These are phyloP conservation scores for Beroe forskalii DNA, from an alignment of 37 sponge, comb jelly and placozoan species.

Conservation along the genomic window DNA sequence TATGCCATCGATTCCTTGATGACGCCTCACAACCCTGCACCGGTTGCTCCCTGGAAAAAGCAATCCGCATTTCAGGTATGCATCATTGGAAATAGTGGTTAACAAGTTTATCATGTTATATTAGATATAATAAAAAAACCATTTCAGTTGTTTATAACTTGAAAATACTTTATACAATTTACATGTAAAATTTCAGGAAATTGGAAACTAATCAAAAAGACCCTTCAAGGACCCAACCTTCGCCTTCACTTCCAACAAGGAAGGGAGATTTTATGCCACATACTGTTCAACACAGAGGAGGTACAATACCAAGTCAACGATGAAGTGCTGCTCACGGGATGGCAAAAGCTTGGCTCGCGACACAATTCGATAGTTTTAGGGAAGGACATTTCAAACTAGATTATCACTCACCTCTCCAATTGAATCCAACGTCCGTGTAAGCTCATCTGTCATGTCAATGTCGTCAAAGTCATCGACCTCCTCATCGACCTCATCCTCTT, in stretches of 20 bases:
- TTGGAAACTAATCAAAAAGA: neutral
- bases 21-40: no score
- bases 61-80: neutral
- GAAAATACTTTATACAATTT: neutral
- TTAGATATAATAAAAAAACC: no score
- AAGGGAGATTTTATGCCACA: neutral
- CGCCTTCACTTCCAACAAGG: neutral
- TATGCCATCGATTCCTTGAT: no score
- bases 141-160: no score
- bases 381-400: no score
- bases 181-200: neutral
- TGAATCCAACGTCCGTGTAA: no score
- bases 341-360: neutral
- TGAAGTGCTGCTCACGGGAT: neutral
- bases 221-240: neutral
- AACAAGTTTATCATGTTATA: no score
- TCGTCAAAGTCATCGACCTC: no score
- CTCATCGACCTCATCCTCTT: no score
- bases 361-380: neutral
- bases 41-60: neutral
- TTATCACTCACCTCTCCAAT: no score
- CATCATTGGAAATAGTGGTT: neutral
- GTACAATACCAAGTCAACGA: neutral
- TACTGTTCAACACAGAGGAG: neutral
- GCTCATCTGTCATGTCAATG: no score